These are phyloP conservation scores for Aphis gossypii DNA, from an alignment of 1,140 invertebrate genomes.

Conservation along the genomic window DNA sequence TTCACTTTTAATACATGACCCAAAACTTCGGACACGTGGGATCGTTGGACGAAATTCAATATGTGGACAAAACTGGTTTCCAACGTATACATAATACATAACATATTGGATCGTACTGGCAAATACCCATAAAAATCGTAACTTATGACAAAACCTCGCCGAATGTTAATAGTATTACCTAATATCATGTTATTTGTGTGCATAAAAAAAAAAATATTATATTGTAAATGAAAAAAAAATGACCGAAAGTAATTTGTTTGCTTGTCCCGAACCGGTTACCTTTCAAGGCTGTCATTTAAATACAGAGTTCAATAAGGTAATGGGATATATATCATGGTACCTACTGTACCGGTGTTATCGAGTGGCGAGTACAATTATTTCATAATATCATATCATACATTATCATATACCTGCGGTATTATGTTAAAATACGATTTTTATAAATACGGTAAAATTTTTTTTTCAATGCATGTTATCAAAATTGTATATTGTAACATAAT, in stretches of 20 bases:
- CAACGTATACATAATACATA: too few relatives aligned
- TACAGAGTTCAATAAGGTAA: neutral
- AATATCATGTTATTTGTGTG: slow-evolving; percentile 7
- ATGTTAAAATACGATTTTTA: neutral
- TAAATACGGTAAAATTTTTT: neutral
- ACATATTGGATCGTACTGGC: neutral
- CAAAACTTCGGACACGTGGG: neutral
- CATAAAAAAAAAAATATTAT: neutral
- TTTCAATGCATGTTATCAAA: neutral
- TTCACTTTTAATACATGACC: slow-evolving; percentile 35
- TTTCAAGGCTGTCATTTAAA: slow-evolving; percentile 36
- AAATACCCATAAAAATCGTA: slow-evolving; percentile 1
- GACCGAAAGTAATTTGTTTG: slow-evolving; percentile 46
- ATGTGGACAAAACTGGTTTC: neutral
- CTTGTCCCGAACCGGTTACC: slow-evolving; percentile 25
- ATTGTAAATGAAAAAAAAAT: neutral
- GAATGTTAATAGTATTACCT: slow-evolving; percentile 20
- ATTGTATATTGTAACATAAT: neutral
- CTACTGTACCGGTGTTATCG: neutral
- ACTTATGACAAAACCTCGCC: neutral
- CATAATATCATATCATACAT: neutral
- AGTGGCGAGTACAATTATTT: neutral
- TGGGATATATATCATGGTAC: neutral
- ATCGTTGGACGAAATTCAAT: neutral
- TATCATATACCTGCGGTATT: neutral